Evolutionary conservation across 2,113 vertebrate species (phyloP), one percentile per base, ranked within the genome.

Genomic region (Pygoscelis adeliae): DNA sequence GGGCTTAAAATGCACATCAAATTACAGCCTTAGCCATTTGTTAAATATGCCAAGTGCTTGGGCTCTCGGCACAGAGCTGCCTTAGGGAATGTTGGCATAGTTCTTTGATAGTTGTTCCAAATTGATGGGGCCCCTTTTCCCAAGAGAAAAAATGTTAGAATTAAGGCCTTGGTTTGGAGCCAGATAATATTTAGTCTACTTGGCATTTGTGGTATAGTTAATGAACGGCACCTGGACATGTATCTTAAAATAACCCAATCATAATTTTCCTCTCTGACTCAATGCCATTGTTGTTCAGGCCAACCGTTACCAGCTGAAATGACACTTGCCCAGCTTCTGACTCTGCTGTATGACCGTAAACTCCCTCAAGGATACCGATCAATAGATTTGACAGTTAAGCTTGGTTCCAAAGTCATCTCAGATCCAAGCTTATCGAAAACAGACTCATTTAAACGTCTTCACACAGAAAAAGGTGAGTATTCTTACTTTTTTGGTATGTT

Each of bases 361-460:
- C 98, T 99, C 94, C 99, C 99, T 73, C 99, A 99, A 95, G 99
- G 99, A 87, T 99, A 99, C 94, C 98, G 99, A 93, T 99, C 99
- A 56, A 99, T 99, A 97, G 99, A 99, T 96, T 97, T 99, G 90
- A 99, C 99, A 22, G 99, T 99, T 95, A 99, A 99, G 94, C 98
- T 99, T 93, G 99, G 99, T 58, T 99, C 99, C 91, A 99, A 99
- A 98, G 98, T 99, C 47, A 99, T 99, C 97, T 99, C 99, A 47
- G 99, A 99, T 95, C 99, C 99, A 11, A 99, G 99, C 47, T 98
- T 99, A 15, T 99, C 99, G 25, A 99, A 99, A 98, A 99, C 99
- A 3, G 99, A 99, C 94, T 99, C 99, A 49, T 99, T 99, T 98
- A 99, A 99, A 98, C 99, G 99, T 81, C 98, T 99, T 4, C 99